These are phyloP conservation scores for Melanostoma scalare DNA, from an alignment of 2,888 invertebrate genomes.

Conservation along the genomic window DNA sequence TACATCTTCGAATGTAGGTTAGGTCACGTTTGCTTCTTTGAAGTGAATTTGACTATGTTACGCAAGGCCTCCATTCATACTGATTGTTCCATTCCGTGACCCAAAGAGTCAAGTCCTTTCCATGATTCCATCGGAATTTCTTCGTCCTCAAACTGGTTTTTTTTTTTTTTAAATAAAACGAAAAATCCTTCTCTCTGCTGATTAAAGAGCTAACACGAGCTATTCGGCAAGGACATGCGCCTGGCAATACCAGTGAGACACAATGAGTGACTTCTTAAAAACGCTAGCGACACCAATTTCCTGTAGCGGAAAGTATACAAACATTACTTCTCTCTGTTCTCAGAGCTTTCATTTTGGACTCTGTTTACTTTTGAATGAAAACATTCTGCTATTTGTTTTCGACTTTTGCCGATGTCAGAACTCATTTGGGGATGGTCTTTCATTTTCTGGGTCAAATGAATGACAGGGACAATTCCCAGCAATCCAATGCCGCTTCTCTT, in stretches of 20 bases:
- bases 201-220: slow-evolving; percentile 47
- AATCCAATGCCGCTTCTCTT: neutral
- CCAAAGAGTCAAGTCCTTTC: slow-evolving; percentile 54
- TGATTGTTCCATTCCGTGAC: slow-evolving; percentile 48
- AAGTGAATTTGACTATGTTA: slow-evolving; percentile 57
- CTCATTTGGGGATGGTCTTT: neutral
- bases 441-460: no score
- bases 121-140: slow-evolving; percentile 54
- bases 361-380: slow-evolving; percentile 34
- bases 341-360: slow-evolving; percentile 29
- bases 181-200: slow-evolving; percentile 32
- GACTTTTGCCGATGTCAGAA: slow-evolving; percentile 17
- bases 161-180: neutral
- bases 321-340: neutral
- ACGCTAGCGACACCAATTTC: slow-evolving; percentile 22
- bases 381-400: slow-evolving; percentile 26
- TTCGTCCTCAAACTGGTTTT: slow-evolving; percentile 13
- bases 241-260: neutral
- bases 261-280: slow-evolving; percentile 45
- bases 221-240: slow-evolving; percentile 24
- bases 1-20: slow-evolving; percentile 65
- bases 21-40: slow-evolving; percentile 56
- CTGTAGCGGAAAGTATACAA: slow-evolving; percentile 6
- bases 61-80: slow-evolving; percentile 72
- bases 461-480: no score